Evolutionary conservation across 2,113 vertebrate species (phyloP), one percentile per base, ranked within the genome.

Genomic region (Oxygymnocypris stewartii): DNA sequence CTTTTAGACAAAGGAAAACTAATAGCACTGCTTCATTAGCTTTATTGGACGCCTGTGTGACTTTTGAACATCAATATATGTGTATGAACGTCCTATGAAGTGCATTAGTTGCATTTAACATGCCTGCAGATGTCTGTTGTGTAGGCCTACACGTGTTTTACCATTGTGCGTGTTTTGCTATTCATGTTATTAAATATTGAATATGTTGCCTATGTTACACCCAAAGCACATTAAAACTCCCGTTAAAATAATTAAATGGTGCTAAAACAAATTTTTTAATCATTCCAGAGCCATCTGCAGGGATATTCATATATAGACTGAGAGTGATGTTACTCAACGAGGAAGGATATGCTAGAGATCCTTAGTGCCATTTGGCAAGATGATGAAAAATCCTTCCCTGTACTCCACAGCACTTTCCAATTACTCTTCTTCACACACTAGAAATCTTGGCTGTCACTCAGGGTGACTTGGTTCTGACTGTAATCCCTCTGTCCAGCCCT

Each of bases 21-120:
- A 91, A 93, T 91, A 90, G 90, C 90, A 90, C 92, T 91, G 92
- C 90, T 93, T 94, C 90, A 91, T 93, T 94, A 91, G 87, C 90
- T 93, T 92, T 25, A 57, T 42, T 86, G 77, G 4, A 25, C 74
- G 87, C 87, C 89, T 89, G 90, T 88, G 91, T 92, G 91, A 92
- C 83, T 90, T 88, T 83, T 86, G 82, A 85, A 37, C 84, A 87
- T 88, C 47, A 83, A 20, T 73, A 71, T 31, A 57, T 23, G 14
- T 82, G 49, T 20, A 37, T 75, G 18, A 80, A 74, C 28, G 18
- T 67, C 16, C 25, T 59, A 40, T 54, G 11, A 37, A 49, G 25
- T 11, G 49, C 28, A 67, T 65, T 42, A 47, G 35, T 80, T 47
- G 47, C 5, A 13, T 57, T 87, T 80, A 75, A 51, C 67, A 9